Percentiles rank a stretch among this genome's conserved stretches.
Conservation (phyloP, 2,113 vertebrate species). For the Gorsachius goisagi region DNA sequence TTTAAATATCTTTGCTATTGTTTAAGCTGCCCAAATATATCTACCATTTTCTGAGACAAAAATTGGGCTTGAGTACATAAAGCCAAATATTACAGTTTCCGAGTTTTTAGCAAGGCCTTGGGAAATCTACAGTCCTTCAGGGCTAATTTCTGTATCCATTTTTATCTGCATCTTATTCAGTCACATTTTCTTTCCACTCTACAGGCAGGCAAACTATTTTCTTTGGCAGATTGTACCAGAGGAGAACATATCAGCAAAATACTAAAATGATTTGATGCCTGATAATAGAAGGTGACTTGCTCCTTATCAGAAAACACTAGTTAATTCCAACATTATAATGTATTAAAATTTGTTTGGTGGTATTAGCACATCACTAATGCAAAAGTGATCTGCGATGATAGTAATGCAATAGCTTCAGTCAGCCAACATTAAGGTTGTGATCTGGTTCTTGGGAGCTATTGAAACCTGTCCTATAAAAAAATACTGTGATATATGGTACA, state of each 20-base stretch:
- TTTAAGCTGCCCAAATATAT: not conserved
- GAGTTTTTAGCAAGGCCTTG: not conserved
- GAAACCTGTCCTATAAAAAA: slow-evolving; percentile 11
- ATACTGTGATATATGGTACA: not conserved
- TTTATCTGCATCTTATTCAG: slow-evolving; percentile 14
- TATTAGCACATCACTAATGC: not conserved
- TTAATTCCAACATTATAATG: slow-evolving; percentile 9
- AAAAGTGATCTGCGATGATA: slow-evolving; percentile 1
- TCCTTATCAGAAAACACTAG: not conserved
- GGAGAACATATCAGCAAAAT: slow-evolving; percentile 1
- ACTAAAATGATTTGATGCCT: slow-evolving; percentile 12
- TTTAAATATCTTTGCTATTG: not conserved
- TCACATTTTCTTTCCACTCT: not conserved
- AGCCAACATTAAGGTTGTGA: not conserved
- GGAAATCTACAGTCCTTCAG: not conserved
- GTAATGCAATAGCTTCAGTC: not conserved
- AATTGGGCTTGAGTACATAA: not conserved
- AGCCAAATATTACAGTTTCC: not conserved
- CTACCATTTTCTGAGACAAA: not conserved
- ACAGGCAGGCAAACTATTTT: not conserved
- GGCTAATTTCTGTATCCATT: slow-evolving; percentile 18
- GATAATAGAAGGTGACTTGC: slow-evolving; percentile 23
- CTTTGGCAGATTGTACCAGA: not conserved
- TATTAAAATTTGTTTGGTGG: not conserved
- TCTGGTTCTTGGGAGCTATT: not conserved